Conservation (phyloP, 2,888 invertebrate species). For the Atherix ibis region DNA sequence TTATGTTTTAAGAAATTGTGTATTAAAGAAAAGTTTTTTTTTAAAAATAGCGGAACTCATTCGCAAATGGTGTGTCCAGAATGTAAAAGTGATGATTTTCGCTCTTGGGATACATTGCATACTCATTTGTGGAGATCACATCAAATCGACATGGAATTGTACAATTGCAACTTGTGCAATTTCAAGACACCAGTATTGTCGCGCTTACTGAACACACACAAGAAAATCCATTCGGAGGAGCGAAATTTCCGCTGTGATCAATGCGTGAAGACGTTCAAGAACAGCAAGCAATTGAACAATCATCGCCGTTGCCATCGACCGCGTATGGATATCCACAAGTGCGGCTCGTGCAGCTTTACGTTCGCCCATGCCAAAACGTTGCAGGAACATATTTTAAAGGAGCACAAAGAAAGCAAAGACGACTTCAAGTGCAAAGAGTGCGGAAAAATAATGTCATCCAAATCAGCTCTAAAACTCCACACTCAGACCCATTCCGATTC, state of each 20-base stretch:
- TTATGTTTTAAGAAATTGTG: background rate
- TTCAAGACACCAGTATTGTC: constrained; percentile 56
- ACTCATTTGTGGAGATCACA: constrained; percentile 68
- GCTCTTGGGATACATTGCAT: constrained; percentile 50
- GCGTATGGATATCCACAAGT: constrained; percentile 23
- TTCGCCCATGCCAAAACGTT: constrained; percentile 31
- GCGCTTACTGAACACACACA: constrained; percentile 55
- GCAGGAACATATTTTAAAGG: constrained; percentile 37
- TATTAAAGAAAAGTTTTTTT: background rate
- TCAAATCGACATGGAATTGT: constrained; percentile 62
- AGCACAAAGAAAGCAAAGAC: constrained; percentile 40
- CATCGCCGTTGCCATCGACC: constrained; percentile 50
- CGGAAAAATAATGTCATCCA: constrained; percentile 22
- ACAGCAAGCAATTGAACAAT: constrained; percentile 59
- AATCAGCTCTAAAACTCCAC: constrained; percentile 40
- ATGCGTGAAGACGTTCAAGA: constrained; percentile 68
- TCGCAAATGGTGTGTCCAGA: constrained; percentile 41
- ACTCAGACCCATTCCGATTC: constrained; percentile 26
- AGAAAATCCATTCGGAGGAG: constrained; percentile 53
- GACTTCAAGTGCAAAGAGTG: constrained; percentile 39
- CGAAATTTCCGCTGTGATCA: constrained; percentile 42
- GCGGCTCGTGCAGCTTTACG: constrained; percentile 28
- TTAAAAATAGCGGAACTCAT: constrained; percentile 4
- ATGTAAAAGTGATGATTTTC: constrained; percentile 39
- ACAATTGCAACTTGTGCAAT: constrained; percentile 56